These are phyloP conservation scores for Aix galericulata DNA, from an alignment of 2,113 vertebrate species.

Conservation along the genomic window DNA sequence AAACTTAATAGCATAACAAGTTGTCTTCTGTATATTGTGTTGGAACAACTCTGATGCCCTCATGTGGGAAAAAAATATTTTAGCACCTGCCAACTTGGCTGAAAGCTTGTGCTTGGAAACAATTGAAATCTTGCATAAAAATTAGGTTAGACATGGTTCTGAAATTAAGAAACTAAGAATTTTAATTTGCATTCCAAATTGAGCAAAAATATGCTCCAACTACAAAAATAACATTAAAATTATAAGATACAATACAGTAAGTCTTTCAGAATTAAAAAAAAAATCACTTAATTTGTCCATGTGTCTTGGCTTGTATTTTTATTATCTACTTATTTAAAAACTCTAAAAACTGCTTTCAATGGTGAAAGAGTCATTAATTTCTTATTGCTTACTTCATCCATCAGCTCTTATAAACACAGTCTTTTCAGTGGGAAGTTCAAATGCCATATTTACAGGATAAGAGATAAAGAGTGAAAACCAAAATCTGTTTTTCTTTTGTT, in stretches of 20 bases:
- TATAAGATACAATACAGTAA: background rate
- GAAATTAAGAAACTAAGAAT: background rate
- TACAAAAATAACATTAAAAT: background rate
- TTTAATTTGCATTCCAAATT: background rate
- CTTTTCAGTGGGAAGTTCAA: background rate
- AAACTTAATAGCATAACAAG: background rate
- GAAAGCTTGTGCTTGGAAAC: background rate
- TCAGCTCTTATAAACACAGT: background rate
- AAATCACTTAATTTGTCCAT: background rate
- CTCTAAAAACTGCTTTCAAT: background rate
- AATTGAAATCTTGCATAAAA: background rate
- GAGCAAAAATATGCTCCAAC: background rate
- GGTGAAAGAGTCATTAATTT: background rate
- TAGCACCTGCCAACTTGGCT: background rate
- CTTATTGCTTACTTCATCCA: background rate
- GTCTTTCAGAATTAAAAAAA: background rate
- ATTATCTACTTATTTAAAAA: background rate
- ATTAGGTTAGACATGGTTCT: background rate
- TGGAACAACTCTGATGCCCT: conserved; percentile 75
- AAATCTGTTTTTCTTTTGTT: background rate
- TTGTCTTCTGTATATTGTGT: background rate
- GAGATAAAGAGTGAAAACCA: background rate
- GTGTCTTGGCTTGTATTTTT: background rate
- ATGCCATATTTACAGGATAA: background rate
- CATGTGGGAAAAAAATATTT: conserved; percentile 72